Evolutionary conservation across 2,113 vertebrate genomes (phyloP).

Genomic region (Pithys albifrons): DNA sequence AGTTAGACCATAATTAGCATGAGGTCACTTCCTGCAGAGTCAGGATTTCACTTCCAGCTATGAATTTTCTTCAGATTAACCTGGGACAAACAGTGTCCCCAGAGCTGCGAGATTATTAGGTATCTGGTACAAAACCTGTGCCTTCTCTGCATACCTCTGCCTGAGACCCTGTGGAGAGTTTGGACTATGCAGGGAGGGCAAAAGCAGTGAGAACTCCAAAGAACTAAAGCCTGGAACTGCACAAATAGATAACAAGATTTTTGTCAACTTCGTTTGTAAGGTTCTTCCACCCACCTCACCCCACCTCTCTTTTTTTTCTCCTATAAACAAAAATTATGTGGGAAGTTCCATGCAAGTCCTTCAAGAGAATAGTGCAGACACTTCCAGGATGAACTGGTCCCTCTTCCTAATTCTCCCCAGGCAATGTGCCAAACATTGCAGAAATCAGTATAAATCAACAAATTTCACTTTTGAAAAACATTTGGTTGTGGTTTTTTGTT

Average conservation of each 20-base stretch:
- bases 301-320: background rate
- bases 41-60: background rate
- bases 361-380: background rate
- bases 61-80: background rate
- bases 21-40: background rate
- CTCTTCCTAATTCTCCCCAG: background rate
- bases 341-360: background rate
- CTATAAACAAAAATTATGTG: background rate
- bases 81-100: background rate
- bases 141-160: background rate
- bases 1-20: background rate
- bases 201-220: background rate
- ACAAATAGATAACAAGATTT: background rate
- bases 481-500: background rate
- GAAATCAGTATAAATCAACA: background rate
- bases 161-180: accelerated
- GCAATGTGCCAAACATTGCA: background rate
- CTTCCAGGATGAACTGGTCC: background rate
- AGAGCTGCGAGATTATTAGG: accelerated
- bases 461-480: background rate
- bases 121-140: background rate
- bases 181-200: background rate
- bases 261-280: background rate
- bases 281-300: background rate
- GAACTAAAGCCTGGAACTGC: background rate